These are phyloP conservation scores for Suricata suricatta DNA, from an alignment of 2,113 vertebrate species.

Conservation along the genomic window DNA sequence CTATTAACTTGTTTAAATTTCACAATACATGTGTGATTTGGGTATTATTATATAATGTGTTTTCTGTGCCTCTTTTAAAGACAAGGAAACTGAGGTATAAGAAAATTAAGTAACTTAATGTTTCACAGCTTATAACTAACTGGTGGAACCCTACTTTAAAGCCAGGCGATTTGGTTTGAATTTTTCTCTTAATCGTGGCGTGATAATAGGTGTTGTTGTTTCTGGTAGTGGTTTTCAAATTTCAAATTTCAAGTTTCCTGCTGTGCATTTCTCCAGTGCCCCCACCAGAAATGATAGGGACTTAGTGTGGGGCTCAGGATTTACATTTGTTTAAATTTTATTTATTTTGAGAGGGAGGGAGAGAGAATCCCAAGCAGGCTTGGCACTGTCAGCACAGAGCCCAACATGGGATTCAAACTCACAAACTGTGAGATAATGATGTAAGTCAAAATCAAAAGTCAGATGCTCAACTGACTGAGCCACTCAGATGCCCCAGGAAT, in stretches of 20 bases:
- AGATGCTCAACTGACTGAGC: too few species aligned
- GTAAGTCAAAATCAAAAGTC: too few species aligned
- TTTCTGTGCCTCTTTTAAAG: not conserved
- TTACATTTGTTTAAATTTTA: too few species aligned
- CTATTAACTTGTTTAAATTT: not conserved
- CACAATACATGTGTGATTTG: not conserved
- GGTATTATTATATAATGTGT: not conserved
- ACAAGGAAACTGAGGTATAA: not conserved
- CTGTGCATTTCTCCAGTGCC: too few species aligned
- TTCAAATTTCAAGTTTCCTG: not conserved
- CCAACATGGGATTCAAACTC: too few species aligned
- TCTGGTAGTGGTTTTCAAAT: not conserved
- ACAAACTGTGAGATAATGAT: too few species aligned
- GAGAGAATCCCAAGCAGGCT: too few species aligned
- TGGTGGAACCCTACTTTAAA: not conserved
- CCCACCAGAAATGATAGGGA: not conserved
- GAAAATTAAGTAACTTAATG: not conserved
- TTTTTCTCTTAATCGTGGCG: not conserved
- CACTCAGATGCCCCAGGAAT: too few species aligned
- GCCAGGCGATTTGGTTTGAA: not conserved
- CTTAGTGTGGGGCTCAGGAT: not conserved
- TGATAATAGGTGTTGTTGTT: not conserved
- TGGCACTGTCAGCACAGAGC: too few species aligned
- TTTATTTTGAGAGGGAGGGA: too few species aligned
- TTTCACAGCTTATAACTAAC: not conserved